Base-by-base conservation (phyloP, 2,797 vertebrate species). In the Lutjanus campechanus region DNA sequence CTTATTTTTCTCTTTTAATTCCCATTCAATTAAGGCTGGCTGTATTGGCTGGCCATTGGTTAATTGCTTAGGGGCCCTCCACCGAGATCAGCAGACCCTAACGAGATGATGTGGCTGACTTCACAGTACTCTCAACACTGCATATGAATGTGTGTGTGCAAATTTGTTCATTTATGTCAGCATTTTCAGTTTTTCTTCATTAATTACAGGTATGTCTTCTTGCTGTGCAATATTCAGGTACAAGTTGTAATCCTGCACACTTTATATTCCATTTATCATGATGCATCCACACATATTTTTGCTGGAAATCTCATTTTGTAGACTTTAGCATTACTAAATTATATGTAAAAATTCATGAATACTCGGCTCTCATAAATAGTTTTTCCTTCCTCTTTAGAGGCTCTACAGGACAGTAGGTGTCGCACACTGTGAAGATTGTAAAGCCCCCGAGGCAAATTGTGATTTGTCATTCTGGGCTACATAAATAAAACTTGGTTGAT, bases 1-100 rank as follows among this genome's bases (percentile, higher is more conserved):
- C 78, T 78, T 89, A 61, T 84, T 90, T 89, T 85, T 86, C 83
- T 75, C 79, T 70, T 92, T 93, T 88, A 90, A 94, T 95, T 93
- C 88, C 87, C 75, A 82, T 95, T 94, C 89, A 94, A 93, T 95
- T 93, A 95, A 91, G 77, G 79, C 76, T 81, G 78, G 62, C 78
- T 91, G 55, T 88, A 94, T 94, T 91, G 93, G 76, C 74, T 89
- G 85, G 77, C 73, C 82, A 82, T 88, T 91, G 87, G 84, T 92
- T 94, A 93, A 94, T 93, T 93, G 91, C 89, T 90, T 41, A 62
- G 87, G 83, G 85, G 76, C 85, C 67, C 79, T 88, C 89, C 53
- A 65, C 75, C 73, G 80, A 85, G 82, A 87, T 63, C 66, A 36
- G 47, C n/a, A 81, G 79, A 86, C 82, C 83, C 65, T 86, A 84